phyloP scores from a whole-genome alignment of 2,113 vertebrate genomes.

The Coptodon bakossiorum region DNA sequence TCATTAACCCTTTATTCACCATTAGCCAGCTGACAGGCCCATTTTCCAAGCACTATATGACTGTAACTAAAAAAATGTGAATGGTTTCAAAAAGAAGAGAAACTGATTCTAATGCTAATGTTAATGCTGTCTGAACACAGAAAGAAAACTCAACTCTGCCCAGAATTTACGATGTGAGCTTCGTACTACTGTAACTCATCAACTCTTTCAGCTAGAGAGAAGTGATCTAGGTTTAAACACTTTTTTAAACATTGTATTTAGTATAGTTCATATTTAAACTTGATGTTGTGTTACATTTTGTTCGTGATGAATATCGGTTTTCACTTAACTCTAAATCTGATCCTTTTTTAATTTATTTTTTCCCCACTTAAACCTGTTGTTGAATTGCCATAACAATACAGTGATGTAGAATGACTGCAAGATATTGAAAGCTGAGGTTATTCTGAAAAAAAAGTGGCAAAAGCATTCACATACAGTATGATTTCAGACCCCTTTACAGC shows the following conservation, averaged over 20 bases:
- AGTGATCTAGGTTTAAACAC: not conserved
- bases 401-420: not conserved
- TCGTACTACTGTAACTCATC: not conserved
- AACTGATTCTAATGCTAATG: not conserved
- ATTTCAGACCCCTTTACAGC: not conserved
- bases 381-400: not conserved
- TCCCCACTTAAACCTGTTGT: not conserved
- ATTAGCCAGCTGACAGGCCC: not conserved
- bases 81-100: not conserved
- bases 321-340: not conserved
- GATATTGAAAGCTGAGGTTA: not conserved
- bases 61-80: not conserved
- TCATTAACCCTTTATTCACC: not conserved
- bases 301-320: not conserved
- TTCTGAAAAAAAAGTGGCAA: not conserved
- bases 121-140: not conserved
- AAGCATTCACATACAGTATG: accelerated
- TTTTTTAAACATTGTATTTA: not conserved
- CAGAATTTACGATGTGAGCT: not conserved
- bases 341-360: not conserved
- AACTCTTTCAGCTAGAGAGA: not conserved
- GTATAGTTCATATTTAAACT: not conserved
- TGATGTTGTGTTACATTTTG: not conserved
- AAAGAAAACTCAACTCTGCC: not conserved
- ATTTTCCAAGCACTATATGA: not conserved